Base-by-base conservation (phyloP, 2,113 vertebrate species). In the Indicator maculatus region DNA sequence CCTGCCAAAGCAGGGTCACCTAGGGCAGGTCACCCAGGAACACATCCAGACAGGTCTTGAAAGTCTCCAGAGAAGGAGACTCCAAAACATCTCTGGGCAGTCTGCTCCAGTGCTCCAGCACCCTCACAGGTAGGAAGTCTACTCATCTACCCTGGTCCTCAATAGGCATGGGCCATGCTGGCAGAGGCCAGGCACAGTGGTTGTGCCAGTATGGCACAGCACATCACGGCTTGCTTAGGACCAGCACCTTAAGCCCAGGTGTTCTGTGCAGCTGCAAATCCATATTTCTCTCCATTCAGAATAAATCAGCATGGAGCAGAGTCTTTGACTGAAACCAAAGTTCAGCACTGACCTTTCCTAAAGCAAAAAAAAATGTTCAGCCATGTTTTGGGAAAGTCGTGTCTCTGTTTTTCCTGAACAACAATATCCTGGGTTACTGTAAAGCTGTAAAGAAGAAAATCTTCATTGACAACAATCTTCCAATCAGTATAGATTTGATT, bases 141-240 rank as follows among this genome's bases (percentile, higher is more conserved):
- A 45, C 56, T 60, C 39, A 8, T 75, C 19, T 1, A 2, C 36
- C 0, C 0, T 0, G 28, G 59, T 13, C 41, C 44, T 44, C 0
- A 2, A 8, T 0, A 1, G 70, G n/a, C 63, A 47, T 45, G 41
- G 81, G 56, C 69, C 36, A 16, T 11, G 45, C 24, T 24, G 23
- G 50, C 50, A 24, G 50, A 52, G 23, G 13, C 76, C 56, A 11
- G 50, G 44, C 69, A 28, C 10, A 20, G 59, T 1, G 4, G 50
- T 59, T 28, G 53, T 1, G 15, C 82, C 4, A 6, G 33, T 58
- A 23, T 1, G 24, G 4, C 66, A 30, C 1, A 24, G 3, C 63
- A 16, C 6, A 3, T 5, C 58, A 20, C 12, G 2, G 39, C 24
- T 50, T 7, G 50, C 45, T 38, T 9, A 45, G 0, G 12, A 31